Base-by-base conservation (phyloP, 2,797 vertebrate genomes). In the Danio tinwini region DNA sequence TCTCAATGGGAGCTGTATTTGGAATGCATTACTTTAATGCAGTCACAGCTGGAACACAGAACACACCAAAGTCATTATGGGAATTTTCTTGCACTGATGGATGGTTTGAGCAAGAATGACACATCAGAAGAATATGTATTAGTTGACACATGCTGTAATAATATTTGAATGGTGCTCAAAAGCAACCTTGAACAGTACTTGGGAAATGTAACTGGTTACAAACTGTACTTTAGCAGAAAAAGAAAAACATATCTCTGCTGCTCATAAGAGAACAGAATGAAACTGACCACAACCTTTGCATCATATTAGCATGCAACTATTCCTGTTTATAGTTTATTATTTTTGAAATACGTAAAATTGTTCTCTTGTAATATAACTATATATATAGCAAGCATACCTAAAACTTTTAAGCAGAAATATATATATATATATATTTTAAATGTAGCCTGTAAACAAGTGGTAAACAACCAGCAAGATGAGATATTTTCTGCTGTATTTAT, bases 11-110 rank as follows among this genome's bases (percentile, higher is more conserved):
- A 58, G 14, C 17, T 49, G 21, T 59, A 49, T 40, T 21, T 42
- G 42, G 55, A 78, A 78, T 78, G 52, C 42, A 53, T n/a, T 55
- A 37, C 2, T 14, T 49, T 68, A 59, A 68, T 68, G 17, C 14
- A 14, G 19, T 68, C 14, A 70, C 64, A 70, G 56, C 17, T 78
- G 55, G 64, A 69, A 61, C 16, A 49, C 2, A 59, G 7, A 17
- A 55, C 47, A 58, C 45, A 63, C 8, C 62, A 65, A 65, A 47
- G 7, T 8, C 29, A 40, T 50, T 59, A 69, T 69, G 42, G 44
- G 40, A 17, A 77, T 77, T 16, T 11, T 5, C 2, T 13, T 59
- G 70, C 29, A 72, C 39, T 72, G 53, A 58, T 45, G 19, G 19
- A 59, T 76, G 42, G 4, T n/a, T 45, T 68, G 19, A 67, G 45